Evolutionary conservation across 2,888 invertebrate genomes (phyloP).

Genomic region (Drosophila neotestacea): DNA sequence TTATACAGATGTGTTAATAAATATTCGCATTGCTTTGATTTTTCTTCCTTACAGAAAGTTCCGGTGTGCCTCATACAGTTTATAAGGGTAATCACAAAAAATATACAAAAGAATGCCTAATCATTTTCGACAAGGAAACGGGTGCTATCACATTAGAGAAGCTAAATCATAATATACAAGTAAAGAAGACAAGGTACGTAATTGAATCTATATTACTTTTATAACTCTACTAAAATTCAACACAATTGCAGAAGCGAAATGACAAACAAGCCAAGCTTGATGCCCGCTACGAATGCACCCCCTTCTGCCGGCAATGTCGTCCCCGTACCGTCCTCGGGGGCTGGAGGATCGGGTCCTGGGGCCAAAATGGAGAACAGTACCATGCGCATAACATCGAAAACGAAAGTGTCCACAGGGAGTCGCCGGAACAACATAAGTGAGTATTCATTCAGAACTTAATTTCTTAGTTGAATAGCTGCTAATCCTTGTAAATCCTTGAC

Average conservation of each 20-base stretch:
- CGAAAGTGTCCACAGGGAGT: slow-evolving; percentile 87
- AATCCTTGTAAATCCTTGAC: slow-evolving; percentile 25
- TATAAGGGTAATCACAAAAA: slow-evolving; percentile 97
- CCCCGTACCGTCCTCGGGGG: slow-evolving; percentile 22
- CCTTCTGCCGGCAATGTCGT: slow-evolving; percentile 49
- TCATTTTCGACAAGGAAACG: slow-evolving; percentile 96
- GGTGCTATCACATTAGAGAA: slow-evolving; percentile 97
- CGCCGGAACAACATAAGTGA: slow-evolving; percentile 85
- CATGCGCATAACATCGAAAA: slow-evolving; percentile 87
- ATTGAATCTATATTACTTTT: too few relatives aligned
- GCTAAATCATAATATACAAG: slow-evolving; percentile 95
- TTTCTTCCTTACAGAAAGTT: slow-evolving; percentile 88
- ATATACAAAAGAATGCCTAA: slow-evolving; percentile 95
- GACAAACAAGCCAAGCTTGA: slow-evolving; percentile 81
- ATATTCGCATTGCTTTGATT: neutral
- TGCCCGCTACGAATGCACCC: slow-evolving; percentile 53
- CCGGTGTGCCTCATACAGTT: slow-evolving; percentile 95
- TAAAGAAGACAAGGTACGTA: slow-evolving; percentile 94
- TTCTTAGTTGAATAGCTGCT: neutral
- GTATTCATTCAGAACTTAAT: slow-evolving; percentile 13
- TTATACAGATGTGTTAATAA: neutral
- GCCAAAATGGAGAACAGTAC: slow-evolving; percentile 86
- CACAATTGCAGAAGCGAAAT: slow-evolving; percentile 77
- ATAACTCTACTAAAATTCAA: neutral
- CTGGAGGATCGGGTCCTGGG: slow-evolving; percentile 28